Evolutionary conservation across 1,140 invertebrate genomes (phyloP).

Genomic region (Portunus trituberculatus): DNA sequence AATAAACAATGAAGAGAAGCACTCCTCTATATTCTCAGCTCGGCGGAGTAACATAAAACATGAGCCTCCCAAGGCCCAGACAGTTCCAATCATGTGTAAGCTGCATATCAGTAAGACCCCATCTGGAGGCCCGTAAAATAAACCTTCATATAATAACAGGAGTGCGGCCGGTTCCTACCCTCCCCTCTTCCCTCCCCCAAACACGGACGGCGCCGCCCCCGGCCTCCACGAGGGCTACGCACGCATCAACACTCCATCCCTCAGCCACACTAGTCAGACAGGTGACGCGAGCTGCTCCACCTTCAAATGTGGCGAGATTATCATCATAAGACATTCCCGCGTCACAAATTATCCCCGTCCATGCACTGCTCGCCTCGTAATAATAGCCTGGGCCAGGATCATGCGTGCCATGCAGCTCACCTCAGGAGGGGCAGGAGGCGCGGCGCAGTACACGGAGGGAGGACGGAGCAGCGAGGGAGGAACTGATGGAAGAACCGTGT

Average conservation of each 20-base stretch:
- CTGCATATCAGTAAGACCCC: slow-evolving; percentile 61
- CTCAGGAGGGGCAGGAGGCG: neutral
- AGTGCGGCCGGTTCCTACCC: slow-evolving; percentile 17
- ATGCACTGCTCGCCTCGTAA: slow-evolving; percentile 36
- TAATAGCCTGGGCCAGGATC: slow-evolving; percentile 1
- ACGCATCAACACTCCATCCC: slow-evolving; percentile 64
- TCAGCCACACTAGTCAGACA: slow-evolving; percentile 47
- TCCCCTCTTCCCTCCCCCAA: slow-evolving; percentile 3
- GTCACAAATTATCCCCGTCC: slow-evolving; percentile 50
- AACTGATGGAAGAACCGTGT: neutral
- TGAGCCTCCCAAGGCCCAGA: slow-evolving; percentile 35
- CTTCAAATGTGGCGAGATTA: slow-evolving; percentile 58
- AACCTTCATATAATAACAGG: slow-evolving; percentile 56
- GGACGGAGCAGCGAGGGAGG: neutral
- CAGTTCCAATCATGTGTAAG: slow-evolving; percentile 58
- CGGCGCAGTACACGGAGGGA: neutral
- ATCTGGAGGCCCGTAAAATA: slow-evolving; percentile 53
- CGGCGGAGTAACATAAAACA: slow-evolving; percentile 34
- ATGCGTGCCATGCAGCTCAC: neutral
- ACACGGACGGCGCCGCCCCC: slow-evolving; percentile 46
- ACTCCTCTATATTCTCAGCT: slow-evolving; percentile 22
- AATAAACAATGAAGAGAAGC: slow-evolving; percentile 23
- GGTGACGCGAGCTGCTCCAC: slow-evolving; percentile 53
- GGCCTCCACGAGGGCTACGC: slow-evolving; percentile 52
- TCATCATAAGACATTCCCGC: slow-evolving; percentile 63